Percentiles rank a stretch among this genome's conserved stretches.
Conservation (phyloP, 1,140 invertebrate genomes). For the Drosophila lowei region DNA sequence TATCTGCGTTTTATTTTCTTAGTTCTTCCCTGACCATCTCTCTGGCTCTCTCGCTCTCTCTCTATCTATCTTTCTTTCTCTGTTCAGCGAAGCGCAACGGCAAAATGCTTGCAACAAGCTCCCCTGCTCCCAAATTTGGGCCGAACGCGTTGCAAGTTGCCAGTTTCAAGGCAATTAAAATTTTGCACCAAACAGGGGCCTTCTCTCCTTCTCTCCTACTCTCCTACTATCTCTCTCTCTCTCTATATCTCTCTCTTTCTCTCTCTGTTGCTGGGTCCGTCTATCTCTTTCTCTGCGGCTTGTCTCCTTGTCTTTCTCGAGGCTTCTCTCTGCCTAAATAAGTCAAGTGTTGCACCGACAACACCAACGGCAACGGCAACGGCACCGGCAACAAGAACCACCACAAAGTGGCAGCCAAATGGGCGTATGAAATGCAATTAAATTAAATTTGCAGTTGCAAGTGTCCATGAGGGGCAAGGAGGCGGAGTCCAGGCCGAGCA, state of each 20-base stretch:
- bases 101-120: background rate
- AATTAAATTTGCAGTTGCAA: constrained; percentile 77
- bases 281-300: background rate
- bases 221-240: background rate
- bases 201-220: background rate
- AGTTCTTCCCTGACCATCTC: too few species aligned
- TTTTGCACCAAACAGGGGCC: constrained; percentile 48
- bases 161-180: constrained; percentile 71
- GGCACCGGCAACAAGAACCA: constrained; percentile 7
- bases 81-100: constrained; percentile 48
- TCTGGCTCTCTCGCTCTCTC: background rate
- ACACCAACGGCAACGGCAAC: constrained; percentile 1
- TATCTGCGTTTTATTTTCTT: too few species aligned
- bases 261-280: background rate
- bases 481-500: constrained; percentile 1
- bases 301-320: constrained; percentile 10
- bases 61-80: background rate
- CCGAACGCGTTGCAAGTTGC: constrained; percentile 35
- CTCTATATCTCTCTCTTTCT: background rate
- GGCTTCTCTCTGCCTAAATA: constrained; percentile 56
- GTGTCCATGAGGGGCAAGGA: constrained; percentile 30
- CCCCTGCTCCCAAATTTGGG: constrained; percentile 57
- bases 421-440: constrained; percentile 81
- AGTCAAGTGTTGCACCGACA: constrained; percentile 70
- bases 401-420: constrained; percentile 69